Evolutionary conservation across 2,113 vertebrate genomes (phyloP), one percentile per base, ranked within the genome.

Genomic region (Oryzias woworae): DNA sequence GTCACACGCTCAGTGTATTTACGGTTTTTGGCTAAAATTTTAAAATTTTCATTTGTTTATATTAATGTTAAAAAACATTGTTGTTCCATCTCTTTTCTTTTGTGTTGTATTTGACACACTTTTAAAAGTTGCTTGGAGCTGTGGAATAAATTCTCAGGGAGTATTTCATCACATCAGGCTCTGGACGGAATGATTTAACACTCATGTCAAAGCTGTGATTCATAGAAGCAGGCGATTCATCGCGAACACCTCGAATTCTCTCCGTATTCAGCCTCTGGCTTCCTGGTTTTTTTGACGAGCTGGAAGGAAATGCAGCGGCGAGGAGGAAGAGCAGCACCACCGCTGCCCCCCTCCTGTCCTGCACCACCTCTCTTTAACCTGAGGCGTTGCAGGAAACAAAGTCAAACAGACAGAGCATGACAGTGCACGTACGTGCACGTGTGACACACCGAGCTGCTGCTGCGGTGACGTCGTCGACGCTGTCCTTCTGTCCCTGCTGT

Each of bases 311-410:
- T 43, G 15, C 15, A 42, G 31, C 49, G 15, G 28, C 23, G 14
- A 66, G 36, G 23, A 12, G 12, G 44, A 45, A 17, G 44, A 4
- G 44, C 0, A 7, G 44, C 14, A 26, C 16, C 44, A 68, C 70
- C 28, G n/a, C 44, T 55, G 56, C 66, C 51, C 28, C 26, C 44
- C 58, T 59, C 66, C 51, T 42, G 12, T 60, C 71, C 71, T 36
- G 58, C 67, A 73, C 67, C 80, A 75, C 66, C 69, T 49, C 69
- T 80, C 64, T 78, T 78, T 82, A 70, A 82, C 71, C 79, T 69
- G 62, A 60, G 85, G 87, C 83, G 83, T 76, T 62, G 71, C 86
- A 74, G 83, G 80, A 86, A 75, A 88, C 79, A 80, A 81, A 86
- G 83, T 84, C 82, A 74, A 86, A 82, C 80, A 80, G 84, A 88